Evolutionary conservation across 2,797 vertebrate genomes (phyloP).

Genomic region (Notolabrus celidotus): DNA sequence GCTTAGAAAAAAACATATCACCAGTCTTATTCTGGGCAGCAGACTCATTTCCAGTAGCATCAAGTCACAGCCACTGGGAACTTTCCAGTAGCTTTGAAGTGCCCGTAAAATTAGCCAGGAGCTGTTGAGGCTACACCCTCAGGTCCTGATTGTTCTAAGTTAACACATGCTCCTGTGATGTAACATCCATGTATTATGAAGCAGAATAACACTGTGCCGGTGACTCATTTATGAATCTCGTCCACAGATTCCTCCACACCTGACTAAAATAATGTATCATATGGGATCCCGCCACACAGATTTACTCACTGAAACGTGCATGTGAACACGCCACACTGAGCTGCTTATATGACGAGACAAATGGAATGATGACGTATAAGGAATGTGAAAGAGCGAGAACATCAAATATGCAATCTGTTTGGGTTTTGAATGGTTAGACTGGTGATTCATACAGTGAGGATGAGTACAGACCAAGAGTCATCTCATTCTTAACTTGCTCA

Average conservation of each 20-base stretch:
- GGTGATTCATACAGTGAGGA: slow-evolving; percentile 4
- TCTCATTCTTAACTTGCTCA: neutral
- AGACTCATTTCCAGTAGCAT: slow-evolving; percentile 64
- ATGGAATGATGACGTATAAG: neutral
- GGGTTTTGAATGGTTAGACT: neutral
- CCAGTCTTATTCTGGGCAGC: slow-evolving; percentile 18
- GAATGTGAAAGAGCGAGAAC: neutral
- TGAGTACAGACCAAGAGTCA: neutral
- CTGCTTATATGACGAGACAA: neutral
- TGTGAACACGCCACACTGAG: neutral
- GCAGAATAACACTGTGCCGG: slow-evolving; percentile 45
- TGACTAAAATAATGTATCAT: neutral
- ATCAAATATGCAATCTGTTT: neutral
- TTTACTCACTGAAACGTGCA: slow-evolving; percentile 25
- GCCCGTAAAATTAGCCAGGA: slow-evolving; percentile 40
- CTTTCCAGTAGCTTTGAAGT: slow-evolving; percentile 36
- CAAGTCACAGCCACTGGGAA: slow-evolving; percentile 19
- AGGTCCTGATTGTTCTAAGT: slow-evolving; percentile 63
- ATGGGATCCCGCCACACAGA: neutral
- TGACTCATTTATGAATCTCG: slow-evolving; percentile 59
- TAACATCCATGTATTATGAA: slow-evolving; percentile 79
- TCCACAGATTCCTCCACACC: neutral
- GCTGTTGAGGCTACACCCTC: slow-evolving; percentile 54
- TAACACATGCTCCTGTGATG: slow-evolving; percentile 62
- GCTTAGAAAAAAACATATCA: slow-evolving; percentile 1